These are phyloP conservation scores for Anarhynchus alexandrinus DNA, from an alignment of 2,113 vertebrate species.

Conservation along the genomic window DNA sequence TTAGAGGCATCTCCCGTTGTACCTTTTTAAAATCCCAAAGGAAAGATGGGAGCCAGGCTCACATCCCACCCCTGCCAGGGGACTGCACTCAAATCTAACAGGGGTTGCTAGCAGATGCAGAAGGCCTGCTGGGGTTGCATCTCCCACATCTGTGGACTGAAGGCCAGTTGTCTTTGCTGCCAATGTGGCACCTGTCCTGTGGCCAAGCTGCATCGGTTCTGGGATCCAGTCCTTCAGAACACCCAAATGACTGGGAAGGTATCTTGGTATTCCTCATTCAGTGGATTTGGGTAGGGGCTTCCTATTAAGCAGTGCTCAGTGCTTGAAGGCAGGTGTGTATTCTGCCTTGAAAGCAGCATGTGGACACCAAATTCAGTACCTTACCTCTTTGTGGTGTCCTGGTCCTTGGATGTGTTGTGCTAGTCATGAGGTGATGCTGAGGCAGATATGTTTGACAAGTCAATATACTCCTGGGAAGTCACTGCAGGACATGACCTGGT, in stretches of 20 bases:
- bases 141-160: neutral
- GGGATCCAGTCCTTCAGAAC: neutral
- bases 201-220: rapidly evolving
- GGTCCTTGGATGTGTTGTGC: neutral
- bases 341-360: neutral
- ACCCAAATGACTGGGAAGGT: neutral
- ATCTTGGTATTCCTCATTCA: neutral
- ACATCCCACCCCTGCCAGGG: neutral
- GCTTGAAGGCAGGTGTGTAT: neutral
- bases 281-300: neutral
- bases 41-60: neutral
- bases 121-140: neutral
- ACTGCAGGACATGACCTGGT: neutral
- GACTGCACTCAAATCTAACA: neutral
- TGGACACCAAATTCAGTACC: neutral
- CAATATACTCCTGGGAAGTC: neutral
- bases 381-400: neutral
- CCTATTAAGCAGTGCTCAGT: neutral
- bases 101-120: neutral
- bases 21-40: neutral
- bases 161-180: neutral
- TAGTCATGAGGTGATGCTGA: neutral
- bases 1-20: neutral
- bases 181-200: neutral
- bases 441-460: neutral